Conservation (phyloP, 1,140 invertebrate species). For the Sitophilus oryzae region DNA sequence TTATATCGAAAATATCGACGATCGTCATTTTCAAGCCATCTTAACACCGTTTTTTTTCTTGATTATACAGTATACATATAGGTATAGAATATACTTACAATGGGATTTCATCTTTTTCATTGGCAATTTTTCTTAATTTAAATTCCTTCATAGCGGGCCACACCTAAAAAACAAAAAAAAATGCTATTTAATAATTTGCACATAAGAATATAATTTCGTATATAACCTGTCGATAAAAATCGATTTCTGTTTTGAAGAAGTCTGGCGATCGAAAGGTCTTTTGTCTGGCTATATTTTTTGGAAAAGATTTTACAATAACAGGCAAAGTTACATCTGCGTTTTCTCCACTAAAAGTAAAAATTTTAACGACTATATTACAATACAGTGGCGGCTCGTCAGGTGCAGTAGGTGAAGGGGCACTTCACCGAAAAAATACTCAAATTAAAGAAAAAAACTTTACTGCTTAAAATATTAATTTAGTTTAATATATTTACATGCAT, state of each 20-base stretch:
- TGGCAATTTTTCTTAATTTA: constrained; percentile 45
- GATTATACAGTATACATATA: no score
- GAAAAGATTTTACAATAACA: constrained; percentile 58
- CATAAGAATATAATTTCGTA: background rate
- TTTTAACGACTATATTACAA: no score
- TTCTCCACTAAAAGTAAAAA: constrained; percentile 3
- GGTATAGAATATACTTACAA: constrained; percentile 33
- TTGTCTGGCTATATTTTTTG: constrained; percentile 53
- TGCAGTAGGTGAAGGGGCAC: no score
- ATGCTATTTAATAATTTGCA: constrained; percentile 20
- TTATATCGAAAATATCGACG: no score
- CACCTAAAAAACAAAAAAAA: constrained; percentile 26
- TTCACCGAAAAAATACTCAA: no score
- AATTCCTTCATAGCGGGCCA: constrained; percentile 50
- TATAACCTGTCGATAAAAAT: constrained; percentile 55
- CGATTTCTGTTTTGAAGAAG: constrained; percentile 63
- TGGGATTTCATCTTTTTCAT: constrained; percentile 50
- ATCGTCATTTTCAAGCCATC: no score
- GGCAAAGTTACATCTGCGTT: constrained; percentile 35
- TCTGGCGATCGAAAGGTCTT: constrained; percentile 59
- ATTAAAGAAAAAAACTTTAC: no score
- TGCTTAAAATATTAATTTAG: no score
- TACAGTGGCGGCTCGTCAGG: no score
- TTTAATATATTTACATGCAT: no score
- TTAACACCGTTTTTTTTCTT: no score